Evolutionary conservation across 2,797 vertebrate genomes (phyloP), one percentile per base, ranked within the genome.

Genomic region (Sebastiscus albofasciatus): DNA sequence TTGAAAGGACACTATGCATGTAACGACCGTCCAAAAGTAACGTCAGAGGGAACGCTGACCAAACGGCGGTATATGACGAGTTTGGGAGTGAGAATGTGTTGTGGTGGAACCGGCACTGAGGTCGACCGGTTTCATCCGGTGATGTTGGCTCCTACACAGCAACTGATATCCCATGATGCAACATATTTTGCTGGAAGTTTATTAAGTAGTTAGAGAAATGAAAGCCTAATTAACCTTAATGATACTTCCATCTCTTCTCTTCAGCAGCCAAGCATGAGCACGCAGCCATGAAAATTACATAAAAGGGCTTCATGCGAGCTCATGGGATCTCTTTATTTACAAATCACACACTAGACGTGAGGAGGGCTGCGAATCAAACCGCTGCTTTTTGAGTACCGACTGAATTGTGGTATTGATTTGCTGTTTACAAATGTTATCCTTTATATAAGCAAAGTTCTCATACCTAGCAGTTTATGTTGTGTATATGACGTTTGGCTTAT

Each of bases 171-270:
- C 73, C 39, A 67, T 31, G 70, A 75, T 71, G 42, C 42, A 72
- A 59, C 36, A 62, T 60, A 54, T 69, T 86, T 75, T 39, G 9
- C 20, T 8, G 3, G 12, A 80, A 14, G 55, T 75, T 86, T 78
- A 83, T 26, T 31, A 33, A 69, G 16, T 49, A 26, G 59, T 68
- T 71, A 60, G 61, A 62, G 77, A 83, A 85, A 80, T 79, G 55
- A 78, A 78, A 76, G 65, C n/a, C 56, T 80, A 73, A 85, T 89
- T 77, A 86, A 58, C 16, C 67, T 34, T 89, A 83, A 83, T 84
- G 82, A 81, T 62, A 3, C 36, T 59, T 77, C 29, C 49, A 66
- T 84, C 46, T 59, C 27, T 59, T 46, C 42, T 89, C 84, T 78
- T 82, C 77, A 39, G 74, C 76, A 54, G 81, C 85, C 79, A 77